Base-by-base conservation (phyloP, 2,888 invertebrate genomes). In the Zaprionus bogoriensis region DNA sequence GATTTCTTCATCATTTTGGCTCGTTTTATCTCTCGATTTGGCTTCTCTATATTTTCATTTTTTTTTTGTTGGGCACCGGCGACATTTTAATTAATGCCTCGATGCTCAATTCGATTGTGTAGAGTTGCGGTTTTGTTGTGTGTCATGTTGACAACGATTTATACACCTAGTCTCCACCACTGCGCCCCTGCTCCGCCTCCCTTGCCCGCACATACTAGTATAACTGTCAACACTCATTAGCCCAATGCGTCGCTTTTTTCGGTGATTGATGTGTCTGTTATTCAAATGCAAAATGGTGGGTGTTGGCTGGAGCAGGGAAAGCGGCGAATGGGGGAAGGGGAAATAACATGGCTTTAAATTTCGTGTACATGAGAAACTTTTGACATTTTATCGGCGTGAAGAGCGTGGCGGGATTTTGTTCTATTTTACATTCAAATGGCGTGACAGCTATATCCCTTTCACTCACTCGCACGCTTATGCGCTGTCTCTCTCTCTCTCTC, bases 341-440 rank as follows among this genome's bases (percentile, higher is more conserved):
- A n/a, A 7, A 58, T 51, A 42, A 46, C 48, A 55, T 58, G 51
- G 76, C 82, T 75, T 82, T 79, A 82, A 87, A 74, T 63, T 69
- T 58, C 61, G 41, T 62, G 57, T 64, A 69, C 58, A 71, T 60
- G 74, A 42, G 47, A 60, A 68, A 66, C 64, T 76, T 82, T 84
- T 67, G 67, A 74, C 83, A 74, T 72, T 74, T 77, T 55, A 69
- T 62, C 52, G 46, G 27, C n/a, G n/a, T 36, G 45, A 28, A 44
- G 48, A 27, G 59, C 39, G 19, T 32, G 7, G 6, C 32, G 12
- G 51, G 19, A 22, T 45, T 45, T 48, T 44, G 22, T 46, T 71
- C 69, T 82, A 70, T 63, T 80, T 86, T 77, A 74, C 81, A 80
- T 80, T 86, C 84, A 83, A 86, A 86, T 80, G 66, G 84, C 67